Base-by-base conservation (phyloP, 2,888 invertebrate genomes). In the Smittia sp. region DNA sequence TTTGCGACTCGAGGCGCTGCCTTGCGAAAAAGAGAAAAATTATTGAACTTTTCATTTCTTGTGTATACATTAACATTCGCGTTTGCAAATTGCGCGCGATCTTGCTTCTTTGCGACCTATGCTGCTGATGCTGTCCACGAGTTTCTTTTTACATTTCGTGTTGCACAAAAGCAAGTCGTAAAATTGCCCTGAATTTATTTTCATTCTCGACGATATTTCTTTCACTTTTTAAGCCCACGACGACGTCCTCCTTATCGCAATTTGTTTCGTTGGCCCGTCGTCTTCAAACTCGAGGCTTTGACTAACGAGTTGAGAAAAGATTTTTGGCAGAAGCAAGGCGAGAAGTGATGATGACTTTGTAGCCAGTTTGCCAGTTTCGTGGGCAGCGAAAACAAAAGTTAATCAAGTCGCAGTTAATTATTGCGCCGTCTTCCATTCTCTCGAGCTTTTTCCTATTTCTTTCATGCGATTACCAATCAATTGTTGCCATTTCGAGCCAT, bases 31-130 rank as follows among this genome's bases (percentile, higher is more conserved):
- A 27, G 27, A 41, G 7, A 41, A 67, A 67, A 68, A 69, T 54
- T 69, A 54, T 69, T 69, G 69, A 69, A 69, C 69, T 69, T 69
- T 69, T 69, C 69, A 69, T 69, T 69, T 69, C 24, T 69, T 69
- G 22, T 67, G 25, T 46, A 41, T 41, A 54, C 41, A 38, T 38
- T 20, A 46, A 46, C 32, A 38, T 24, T 32, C 20, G 41, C 39
- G 32, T 68, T 68, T 68, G 68, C 46, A 24, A 68, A 24, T 68
- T 68, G 68, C 69, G 69, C 63, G 63, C 69, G 69, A 24, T 41
- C 32, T 46, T 68, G 52, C 18, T 46, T 13, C 18, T 11, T 46
- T 32, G 9, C 32, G 32, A 32, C 46, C n/a, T 46, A 46, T 46
- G 46, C 15, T 38, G 38, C 6, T 46, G 46, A 46, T 46, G 46